A percentile compares a stretch with the other conserved stretches of the same genome.
Conservation (phyloP, 1,140 invertebrate genomes). For the Trachymyrmex septentrionalis region DNA sequence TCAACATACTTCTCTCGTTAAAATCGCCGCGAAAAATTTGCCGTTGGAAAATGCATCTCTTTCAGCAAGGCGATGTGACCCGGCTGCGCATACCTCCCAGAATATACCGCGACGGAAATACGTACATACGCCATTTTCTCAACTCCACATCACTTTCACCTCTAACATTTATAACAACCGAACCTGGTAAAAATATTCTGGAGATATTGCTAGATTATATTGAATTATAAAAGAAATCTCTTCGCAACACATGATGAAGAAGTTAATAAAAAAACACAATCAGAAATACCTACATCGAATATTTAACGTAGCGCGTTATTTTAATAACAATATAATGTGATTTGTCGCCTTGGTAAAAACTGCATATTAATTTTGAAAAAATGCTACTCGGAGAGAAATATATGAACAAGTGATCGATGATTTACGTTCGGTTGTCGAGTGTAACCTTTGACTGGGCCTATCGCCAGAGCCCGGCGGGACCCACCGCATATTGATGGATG, state of each 20-base stretch:
- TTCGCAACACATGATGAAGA: neutral
- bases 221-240: conserved; percentile 12
- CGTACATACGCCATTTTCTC: conserved; percentile 57
- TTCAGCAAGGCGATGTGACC: conserved; percentile 45
- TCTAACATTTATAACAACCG: conserved; percentile 63
- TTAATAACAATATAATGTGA: conserved; percentile 19
- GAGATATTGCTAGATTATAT: neutral
- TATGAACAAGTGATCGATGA: neutral
- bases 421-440: neutral
- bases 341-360: neutral
- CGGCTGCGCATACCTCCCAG: conserved; percentile 73
- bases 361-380: conserved; percentile 24
- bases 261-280: neutral
- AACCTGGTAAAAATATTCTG: conserved; percentile 6
- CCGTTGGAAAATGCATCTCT: conserved; percentile 66
- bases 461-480: conserved; percentile 47
- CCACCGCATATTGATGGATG: conserved; percentile 65
- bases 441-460: conserved; percentile 53
- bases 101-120: conserved; percentile 78
- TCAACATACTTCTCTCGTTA: neutral
- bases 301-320: neutral
- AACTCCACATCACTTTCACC: conserved; percentile 64
- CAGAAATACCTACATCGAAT: neutral
- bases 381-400: neutral
- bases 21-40: conserved; percentile 47